Evolutionary conservation across 2,797 vertebrate genomes (phyloP), one percentile per base, ranked within the genome.

Genomic region (Poeciliopsis gracilis): DNA sequence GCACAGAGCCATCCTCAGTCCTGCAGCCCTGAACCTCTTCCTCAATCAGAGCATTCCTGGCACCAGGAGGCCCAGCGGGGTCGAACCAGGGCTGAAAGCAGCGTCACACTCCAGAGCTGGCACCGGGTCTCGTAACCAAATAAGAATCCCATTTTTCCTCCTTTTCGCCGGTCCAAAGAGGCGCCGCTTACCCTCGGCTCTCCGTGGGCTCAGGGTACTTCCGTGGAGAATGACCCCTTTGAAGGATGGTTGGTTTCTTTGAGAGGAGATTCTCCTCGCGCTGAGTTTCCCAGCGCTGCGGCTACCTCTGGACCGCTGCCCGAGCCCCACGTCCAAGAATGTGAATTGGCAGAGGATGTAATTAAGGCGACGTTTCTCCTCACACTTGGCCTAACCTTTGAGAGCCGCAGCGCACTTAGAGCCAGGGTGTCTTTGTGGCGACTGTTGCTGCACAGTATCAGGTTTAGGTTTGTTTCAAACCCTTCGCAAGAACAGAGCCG

Each of bases 21-120:
- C 83, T 79, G 77, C 82, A 76, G 81, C 77, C 87, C 93, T 93
- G 94, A 91, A 93, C 93, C 90, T 92, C 89, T 90, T 92, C 85
- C 84, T 89, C 82, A 84, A 91, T 87, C 91, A 90, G 92, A 93
- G 90, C 90, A 90, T 94, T 94, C 90, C 89, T 94, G 93, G 90
- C 94, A 91, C 87, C 90, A 85, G 78, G 91, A 90, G 89, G 92
- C 89, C 90, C 87, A 75, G 80, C 88, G 90, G 83, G 92, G 87
- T 88, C 87, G 78, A 77, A 80, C 88, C 79, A 78, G 88, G 79
- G 80, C 89, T 89, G 83, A 87, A 92, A 92, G 84, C 86, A 85
- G 88, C 87, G 90, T 94, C 92, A 91, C 93, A 92, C 94, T 94
- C 90, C 91, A 90, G 88, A 90, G 87, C 88, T 94, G 93, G 93